phyloP scores from a whole-genome alignment of 2,888 invertebrate genomes.

The Elysia crispata region DNA sequence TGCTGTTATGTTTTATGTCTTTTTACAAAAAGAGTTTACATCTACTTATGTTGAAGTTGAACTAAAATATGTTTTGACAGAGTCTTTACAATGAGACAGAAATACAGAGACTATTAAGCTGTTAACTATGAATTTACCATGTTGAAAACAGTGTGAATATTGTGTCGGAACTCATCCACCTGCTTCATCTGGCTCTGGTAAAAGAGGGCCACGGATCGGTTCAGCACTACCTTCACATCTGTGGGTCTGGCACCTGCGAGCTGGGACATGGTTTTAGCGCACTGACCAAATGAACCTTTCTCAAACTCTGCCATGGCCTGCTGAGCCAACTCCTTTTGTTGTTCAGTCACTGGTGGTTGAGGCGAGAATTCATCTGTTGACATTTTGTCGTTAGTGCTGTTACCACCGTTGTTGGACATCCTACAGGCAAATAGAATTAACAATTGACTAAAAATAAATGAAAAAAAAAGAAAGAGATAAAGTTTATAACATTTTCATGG shows the following conservation, averaged over 20 bases:
- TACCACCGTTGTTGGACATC: too few species aligned
- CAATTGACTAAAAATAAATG: too few species aligned
- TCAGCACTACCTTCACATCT: slow-evolving; percentile 89
- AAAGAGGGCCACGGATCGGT: slow-evolving; percentile 90
- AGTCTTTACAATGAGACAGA: too few species aligned
- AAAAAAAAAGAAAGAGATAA: too few species aligned
- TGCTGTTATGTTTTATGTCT: too few species aligned
- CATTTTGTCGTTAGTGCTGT: too few species aligned
- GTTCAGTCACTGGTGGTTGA: slow-evolving; percentile 77
- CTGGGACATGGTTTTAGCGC: slow-evolving; percentile 83
- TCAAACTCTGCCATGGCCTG: slow-evolving; percentile 83
- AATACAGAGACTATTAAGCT: too few species aligned
- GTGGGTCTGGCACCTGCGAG: slow-evolving; percentile 79
- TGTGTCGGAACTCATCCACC: slow-evolving; percentile 82
- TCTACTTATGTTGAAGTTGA: too few species aligned
- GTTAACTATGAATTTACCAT: slow-evolving; percentile 55
- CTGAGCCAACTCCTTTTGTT: slow-evolving; percentile 82
- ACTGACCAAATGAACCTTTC: slow-evolving; percentile 82
- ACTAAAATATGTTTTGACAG: too few species aligned
- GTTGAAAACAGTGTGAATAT: slow-evolving; percentile 66
- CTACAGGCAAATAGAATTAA: too few species aligned
- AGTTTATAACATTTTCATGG: too few species aligned
- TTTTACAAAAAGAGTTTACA: too few species aligned
- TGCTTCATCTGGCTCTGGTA: slow-evolving; percentile 83
- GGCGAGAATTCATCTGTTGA: slow-evolving; percentile 49